Conservation (phyloP, 2,113 vertebrate genomes). For the Calyptommatus sinebrachiatus region DNA sequence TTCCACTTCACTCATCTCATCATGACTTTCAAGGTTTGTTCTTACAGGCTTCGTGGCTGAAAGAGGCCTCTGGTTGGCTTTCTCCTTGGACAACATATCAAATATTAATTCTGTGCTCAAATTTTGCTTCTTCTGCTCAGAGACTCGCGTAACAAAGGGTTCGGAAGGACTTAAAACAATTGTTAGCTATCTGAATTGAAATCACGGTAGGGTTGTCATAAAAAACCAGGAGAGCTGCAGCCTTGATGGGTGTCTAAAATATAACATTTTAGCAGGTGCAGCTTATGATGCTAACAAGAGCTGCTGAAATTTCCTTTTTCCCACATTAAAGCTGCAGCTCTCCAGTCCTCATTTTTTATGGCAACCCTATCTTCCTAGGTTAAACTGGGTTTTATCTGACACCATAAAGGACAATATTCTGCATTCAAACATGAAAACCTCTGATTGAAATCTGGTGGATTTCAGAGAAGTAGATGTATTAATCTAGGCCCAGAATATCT, state of each 20-base stretch:
- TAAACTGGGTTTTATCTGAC: background rate
- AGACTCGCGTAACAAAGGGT: background rate
- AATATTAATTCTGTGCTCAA: background rate
- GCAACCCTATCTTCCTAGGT: background rate
- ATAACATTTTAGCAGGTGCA: too few relatives aligned
- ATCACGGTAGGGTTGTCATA: background rate
- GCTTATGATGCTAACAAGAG: too few relatives aligned
- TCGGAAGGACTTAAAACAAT: background rate
- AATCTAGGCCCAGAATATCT: too few relatives aligned
- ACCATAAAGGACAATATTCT: background rate
- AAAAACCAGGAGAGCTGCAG: too few relatives aligned
- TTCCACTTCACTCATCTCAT: conserved; percentile 92
- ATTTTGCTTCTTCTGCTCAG: background rate
- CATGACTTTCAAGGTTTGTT: conserved; percentile 87
- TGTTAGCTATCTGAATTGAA: background rate
- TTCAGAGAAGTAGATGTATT: too few relatives aligned
- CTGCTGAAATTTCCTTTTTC: too few relatives aligned
- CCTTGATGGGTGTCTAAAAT: too few relatives aligned
- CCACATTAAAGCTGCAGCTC: too few relatives aligned
- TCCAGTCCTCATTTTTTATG: too few relatives aligned
- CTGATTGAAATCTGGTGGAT: background rate
- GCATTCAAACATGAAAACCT: background rate
- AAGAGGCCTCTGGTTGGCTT: background rate
- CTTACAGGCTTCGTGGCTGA: background rate
- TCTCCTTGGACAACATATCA: background rate